Conservation (phyloP, 1,140 invertebrate genomes). For the Varroa destructor region DNA sequence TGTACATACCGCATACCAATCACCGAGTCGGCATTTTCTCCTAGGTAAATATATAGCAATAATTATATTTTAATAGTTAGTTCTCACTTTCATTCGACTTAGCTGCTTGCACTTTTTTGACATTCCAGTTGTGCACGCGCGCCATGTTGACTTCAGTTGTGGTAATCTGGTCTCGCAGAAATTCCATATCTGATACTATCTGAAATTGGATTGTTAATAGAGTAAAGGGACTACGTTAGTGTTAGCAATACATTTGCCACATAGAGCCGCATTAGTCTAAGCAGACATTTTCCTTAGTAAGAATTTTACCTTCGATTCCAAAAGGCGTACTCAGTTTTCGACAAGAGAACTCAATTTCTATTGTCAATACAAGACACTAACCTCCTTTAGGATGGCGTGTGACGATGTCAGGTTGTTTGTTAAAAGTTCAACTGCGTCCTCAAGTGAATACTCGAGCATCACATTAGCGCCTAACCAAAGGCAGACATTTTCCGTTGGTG, state of each 20-base stretch:
- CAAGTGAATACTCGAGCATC: constrained; percentile 89
- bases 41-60: too few species aligned
- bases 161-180: constrained; percentile 84
- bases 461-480: constrained; percentile 98
- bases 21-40: too few species aligned
- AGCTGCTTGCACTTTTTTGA: constrained; percentile 63
- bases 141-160: constrained; percentile 96
- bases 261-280: too few species aligned
- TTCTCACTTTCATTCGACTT: constrained; percentile 36
- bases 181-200: constrained; percentile 58
- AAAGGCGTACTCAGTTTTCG: too few species aligned
- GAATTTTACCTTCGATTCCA: too few species aligned
- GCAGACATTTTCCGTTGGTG: constrained; percentile 82
- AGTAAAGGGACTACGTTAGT: too few species aligned
- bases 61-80: too few species aligned
- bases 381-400: constrained; percentile 62
- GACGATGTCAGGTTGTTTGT: constrained; percentile 75
- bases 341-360: too few species aligned
- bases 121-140: constrained; percentile 87
- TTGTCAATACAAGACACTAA: constrained; percentile 50
- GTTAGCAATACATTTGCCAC: too few species aligned
- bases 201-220: too few species aligned
- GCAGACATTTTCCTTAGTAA: too few species aligned
- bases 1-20: too few species aligned
- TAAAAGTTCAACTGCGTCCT: constrained; percentile 75